Evolutionary conservation across 2,113 vertebrate species (phyloP).

Genomic region (Camelus dromedarius): DNA sequence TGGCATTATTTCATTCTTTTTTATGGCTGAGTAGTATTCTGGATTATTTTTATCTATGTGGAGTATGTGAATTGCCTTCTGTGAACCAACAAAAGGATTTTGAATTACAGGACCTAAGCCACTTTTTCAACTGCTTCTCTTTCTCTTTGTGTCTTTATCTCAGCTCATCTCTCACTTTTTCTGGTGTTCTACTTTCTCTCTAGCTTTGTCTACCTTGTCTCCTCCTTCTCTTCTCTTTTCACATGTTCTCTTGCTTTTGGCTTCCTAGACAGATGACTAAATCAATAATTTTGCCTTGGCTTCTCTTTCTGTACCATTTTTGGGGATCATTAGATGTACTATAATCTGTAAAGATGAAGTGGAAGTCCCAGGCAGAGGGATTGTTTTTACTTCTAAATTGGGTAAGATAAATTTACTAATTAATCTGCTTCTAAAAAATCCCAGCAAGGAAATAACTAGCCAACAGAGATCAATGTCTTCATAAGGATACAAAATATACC

Average conservation of each 20-base stretch:
- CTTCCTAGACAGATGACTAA: not conserved
- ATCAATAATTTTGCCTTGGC: not conserved
- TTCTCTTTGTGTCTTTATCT: not conserved
- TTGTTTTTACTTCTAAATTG: slow-evolving; percentile 28
- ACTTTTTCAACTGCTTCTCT: not conserved
- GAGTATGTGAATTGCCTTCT: not conserved
- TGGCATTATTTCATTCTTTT: too few species aligned
- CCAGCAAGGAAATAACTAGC: not conserved
- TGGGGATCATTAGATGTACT: not conserved
- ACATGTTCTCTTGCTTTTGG: not conserved
- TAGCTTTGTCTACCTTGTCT: not conserved
- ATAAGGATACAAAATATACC: not conserved
- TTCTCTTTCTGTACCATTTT: not conserved
- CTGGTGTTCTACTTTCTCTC: not conserved
- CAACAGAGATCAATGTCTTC: not conserved
- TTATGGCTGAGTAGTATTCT: not conserved
- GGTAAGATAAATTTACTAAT: not conserved
- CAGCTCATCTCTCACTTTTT: not conserved
- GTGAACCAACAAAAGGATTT: not conserved
- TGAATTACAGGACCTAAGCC: not conserved
- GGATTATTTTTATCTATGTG: not conserved
- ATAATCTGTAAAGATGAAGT: slow-evolving; percentile 6
- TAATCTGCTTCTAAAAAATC: not conserved
- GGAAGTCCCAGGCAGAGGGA: not conserved
- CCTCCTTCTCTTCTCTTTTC: not conserved